Evolutionary conservation across 2,888 invertebrate species (phyloP).

Genomic region (Heliconius hortense): DNA sequence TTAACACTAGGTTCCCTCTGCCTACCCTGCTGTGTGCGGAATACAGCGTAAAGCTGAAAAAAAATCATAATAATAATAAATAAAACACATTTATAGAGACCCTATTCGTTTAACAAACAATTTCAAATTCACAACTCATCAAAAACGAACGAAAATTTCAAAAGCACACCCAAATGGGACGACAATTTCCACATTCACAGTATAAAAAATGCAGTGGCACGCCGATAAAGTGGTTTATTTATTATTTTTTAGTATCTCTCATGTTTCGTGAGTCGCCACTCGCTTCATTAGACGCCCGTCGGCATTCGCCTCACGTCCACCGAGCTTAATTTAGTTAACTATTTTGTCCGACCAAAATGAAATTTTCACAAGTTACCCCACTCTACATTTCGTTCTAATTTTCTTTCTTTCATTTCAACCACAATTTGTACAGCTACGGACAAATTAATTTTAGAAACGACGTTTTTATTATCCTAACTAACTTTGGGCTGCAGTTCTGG

Average conservation of each 20-base stretch:
- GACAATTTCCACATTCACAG: slow-evolving; percentile 24
- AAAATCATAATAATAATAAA: no score
- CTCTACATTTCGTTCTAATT: slow-evolving; percentile 52
- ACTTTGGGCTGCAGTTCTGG: slow-evolving; percentile 23
- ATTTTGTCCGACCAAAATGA: slow-evolving; percentile 64
- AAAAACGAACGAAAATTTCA: neutral
- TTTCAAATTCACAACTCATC: slow-evolving; percentile 16
- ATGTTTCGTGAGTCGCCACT: slow-evolving; percentile 32
- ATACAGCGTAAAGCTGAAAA: neutral
- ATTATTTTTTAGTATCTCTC: slow-evolving; percentile 36
- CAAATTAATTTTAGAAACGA: slow-evolving; percentile 40
- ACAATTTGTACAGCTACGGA: slow-evolving; percentile 34
- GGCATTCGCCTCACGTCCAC: slow-evolving; percentile 34
- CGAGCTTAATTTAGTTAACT: slow-evolving; percentile 70
- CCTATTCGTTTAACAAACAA: neutral
- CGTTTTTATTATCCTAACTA: slow-evolving; percentile 32
- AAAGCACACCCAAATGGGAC: slow-evolving; percentile 5
- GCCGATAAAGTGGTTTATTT: slow-evolving; percentile 36
- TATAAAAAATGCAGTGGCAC: slow-evolving; percentile 20
- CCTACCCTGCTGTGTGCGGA: no score
- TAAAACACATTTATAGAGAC: neutral
- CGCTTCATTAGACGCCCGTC: slow-evolving; percentile 35
- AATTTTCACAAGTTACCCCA: slow-evolving; percentile 54
- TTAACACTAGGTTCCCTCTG: no score
- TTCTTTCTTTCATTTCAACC: slow-evolving; percentile 47